A percentile compares a stretch with the other conserved stretches of the same genome.
phyloP scores from a whole-genome alignment of 2,113 vertebrate genomes.

The Poeciliopsis retropinna region DNA sequence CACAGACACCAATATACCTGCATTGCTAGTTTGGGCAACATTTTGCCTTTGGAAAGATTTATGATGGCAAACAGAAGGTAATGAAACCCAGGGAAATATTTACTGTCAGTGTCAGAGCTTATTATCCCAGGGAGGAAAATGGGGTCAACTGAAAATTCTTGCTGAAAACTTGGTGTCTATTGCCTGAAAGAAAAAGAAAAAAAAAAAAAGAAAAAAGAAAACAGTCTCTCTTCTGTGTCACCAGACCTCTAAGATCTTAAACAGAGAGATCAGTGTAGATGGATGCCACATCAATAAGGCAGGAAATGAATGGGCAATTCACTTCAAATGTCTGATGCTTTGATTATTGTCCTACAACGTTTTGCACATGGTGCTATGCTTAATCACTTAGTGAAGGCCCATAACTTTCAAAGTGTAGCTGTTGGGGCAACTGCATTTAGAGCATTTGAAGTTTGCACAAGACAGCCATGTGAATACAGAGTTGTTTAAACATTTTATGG shows the following conservation, averaged over 20 bases:
- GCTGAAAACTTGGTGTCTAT: constrained; percentile 67
- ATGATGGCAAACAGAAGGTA: constrained; percentile 71
- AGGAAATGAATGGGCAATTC: constrained; percentile 53
- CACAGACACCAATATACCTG: constrained; percentile 56
- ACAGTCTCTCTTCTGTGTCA: constrained; percentile 33
- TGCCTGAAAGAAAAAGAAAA: constrained; percentile 38
- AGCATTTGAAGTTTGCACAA: constrained; percentile 61
- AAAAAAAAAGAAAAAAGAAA: constrained; percentile 14
- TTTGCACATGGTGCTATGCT: constrained; percentile 47
- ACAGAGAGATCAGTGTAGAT: constrained; percentile 50
- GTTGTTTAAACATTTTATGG: constrained; percentile 42
- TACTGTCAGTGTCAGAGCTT: constrained; percentile 67
- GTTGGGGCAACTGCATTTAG: constrained; percentile 59
- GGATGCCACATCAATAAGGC: constrained; percentile 37
- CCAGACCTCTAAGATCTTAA: constrained; percentile 35
- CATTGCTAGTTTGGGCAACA: constrained; percentile 61
- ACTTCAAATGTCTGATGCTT: constrained; percentile 32
- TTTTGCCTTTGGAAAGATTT: constrained; percentile 68
- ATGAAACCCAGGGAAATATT: constrained; percentile 73
- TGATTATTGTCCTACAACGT: constrained; percentile 30
- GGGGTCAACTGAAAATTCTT: constrained; percentile 68
- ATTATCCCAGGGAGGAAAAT: constrained; percentile 67
- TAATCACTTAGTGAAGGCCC: constrained; percentile 58
- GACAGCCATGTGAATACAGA: constrained; percentile 59
- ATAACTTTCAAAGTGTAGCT: constrained; percentile 56